These are phyloP conservation scores for Protula sp. DNA, from an alignment of 2,888 invertebrate genomes.

Conservation along the genomic window DNA sequence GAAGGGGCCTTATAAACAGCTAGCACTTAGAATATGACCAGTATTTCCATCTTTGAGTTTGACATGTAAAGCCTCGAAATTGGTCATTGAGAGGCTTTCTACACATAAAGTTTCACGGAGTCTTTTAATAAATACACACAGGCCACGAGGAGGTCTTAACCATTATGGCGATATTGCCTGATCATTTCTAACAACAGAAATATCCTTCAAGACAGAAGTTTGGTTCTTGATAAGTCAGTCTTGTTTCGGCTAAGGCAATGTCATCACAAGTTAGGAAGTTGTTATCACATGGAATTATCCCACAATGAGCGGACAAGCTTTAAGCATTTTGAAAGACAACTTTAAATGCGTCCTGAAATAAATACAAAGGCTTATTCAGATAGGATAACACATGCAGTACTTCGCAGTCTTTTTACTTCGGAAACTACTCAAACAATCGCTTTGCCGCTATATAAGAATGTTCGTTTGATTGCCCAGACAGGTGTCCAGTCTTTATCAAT, in stretches of 20 bases:
- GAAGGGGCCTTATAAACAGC: no score
- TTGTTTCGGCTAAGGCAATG: neutral
- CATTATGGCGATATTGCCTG: neutral
- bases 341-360: neutral
- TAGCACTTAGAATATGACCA: no score
- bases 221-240: neutral
- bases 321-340: neutral
- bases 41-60: no score
- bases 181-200: neutral
- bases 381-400: neutral
- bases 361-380: neutral
- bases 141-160: neutral
- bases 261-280: neutral
- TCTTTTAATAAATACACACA: no score
- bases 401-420: neutral
- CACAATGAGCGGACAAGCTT: neutral
- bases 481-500: neutral
- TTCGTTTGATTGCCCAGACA: neutral
- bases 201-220: neutral
- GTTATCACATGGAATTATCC: neutral
- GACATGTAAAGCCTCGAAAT: no score
- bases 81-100: no score
- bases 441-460: no score
- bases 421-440: no score
- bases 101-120: no score